Evolutionary conservation across 2,888 invertebrate species (phyloP).

Genomic region (Anaspis maculata): DNA sequence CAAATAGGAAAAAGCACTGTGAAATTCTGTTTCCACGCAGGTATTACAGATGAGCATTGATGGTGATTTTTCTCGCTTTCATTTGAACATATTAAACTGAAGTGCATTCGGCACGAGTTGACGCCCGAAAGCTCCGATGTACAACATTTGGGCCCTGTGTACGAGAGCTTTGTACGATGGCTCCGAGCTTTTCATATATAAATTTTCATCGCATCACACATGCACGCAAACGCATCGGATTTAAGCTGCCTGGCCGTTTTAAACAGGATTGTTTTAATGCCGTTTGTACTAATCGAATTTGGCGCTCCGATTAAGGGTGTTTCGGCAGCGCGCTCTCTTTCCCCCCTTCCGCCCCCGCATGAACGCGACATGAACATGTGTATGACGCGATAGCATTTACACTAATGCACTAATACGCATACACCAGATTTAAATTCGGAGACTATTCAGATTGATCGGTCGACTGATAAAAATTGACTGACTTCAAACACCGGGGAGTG

Average conservation of each 20-base stretch:
- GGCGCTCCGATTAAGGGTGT: slow-evolving; percentile 38
- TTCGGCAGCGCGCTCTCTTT: slow-evolving; percentile 16
- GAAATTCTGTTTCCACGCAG: too few species aligned
- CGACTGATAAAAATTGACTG: slow-evolving; percentile 40
- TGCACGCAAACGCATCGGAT: too few species aligned
- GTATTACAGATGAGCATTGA: too few species aligned
- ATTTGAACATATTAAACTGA: too few species aligned
- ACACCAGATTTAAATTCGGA: slow-evolving; percentile 37
- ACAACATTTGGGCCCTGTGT: too few species aligned
- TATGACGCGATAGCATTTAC: slow-evolving; percentile 36
- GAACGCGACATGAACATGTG: slow-evolving; percentile 26
- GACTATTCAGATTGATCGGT: slow-evolving; percentile 39
- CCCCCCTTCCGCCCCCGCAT: slow-evolving; percentile 11
- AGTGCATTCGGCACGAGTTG: too few species aligned
- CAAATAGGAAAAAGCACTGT: too few species aligned
- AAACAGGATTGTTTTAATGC: slow-evolving; percentile 54
- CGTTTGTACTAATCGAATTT: slow-evolving; percentile 52
- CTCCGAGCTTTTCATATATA: too few species aligned
- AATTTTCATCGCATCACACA: too few species aligned
- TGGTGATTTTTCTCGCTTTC: too few species aligned
- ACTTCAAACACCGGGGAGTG: slow-evolving; percentile 31
- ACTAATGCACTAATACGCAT: slow-evolving; percentile 34
- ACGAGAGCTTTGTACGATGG: too few species aligned
- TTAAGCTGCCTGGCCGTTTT: slow-evolving; percentile 30
- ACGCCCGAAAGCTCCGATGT: too few species aligned